Conservation (phyloP, 2,113 vertebrate genomes). For the Formicarius rufipectus region DNA sequence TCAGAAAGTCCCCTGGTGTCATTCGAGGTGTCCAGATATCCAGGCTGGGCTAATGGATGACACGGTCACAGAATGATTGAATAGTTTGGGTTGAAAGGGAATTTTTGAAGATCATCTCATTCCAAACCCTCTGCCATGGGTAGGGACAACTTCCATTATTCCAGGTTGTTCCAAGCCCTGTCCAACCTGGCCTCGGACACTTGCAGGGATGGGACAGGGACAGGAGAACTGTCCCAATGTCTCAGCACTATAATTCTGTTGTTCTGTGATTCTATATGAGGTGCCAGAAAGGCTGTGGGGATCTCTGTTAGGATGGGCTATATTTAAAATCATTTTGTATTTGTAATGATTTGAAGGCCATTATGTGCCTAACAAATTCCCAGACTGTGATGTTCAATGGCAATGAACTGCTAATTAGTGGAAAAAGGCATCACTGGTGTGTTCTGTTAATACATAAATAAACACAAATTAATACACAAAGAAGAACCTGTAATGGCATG, state of each 20-base stretch:
- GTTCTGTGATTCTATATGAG: background rate
- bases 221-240: background rate
- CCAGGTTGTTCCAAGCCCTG: background rate
- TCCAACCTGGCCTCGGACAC: background rate
- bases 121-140: background rate
- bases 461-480: background rate
- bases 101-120: background rate
- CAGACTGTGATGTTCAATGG: background rate
- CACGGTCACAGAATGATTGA: background rate
- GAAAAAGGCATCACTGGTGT: background rate
- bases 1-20: background rate
- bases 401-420: background rate
- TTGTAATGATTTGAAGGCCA: background rate
- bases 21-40: background rate
- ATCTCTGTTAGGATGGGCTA: background rate
- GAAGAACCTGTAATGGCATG: background rate
- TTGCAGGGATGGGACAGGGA: background rate
- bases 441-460: background rate
- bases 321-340: background rate
- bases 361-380: background rate
- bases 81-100: background rate
- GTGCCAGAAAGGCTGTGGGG: background rate
- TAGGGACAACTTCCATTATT: background rate
- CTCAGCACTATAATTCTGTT: background rate
- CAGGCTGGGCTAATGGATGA: fast-evolving